These are phyloP conservation scores for Cephalopterus ornatus DNA, from an alignment of 2,113 vertebrate genomes.

Conservation along the genomic window DNA sequence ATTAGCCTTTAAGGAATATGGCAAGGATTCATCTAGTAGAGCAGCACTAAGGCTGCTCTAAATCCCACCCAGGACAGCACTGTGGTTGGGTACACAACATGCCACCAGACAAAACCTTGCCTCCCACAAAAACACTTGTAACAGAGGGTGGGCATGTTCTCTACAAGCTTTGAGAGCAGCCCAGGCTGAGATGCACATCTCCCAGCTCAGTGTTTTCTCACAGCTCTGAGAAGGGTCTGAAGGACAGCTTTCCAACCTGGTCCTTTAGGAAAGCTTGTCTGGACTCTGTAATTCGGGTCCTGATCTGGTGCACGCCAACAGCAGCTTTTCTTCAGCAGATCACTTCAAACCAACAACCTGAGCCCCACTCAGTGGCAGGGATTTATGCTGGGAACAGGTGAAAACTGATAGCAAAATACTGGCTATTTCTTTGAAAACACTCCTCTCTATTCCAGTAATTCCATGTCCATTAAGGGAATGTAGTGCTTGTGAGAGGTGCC, in stretches of 20 bases:
- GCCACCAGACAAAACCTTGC: not conserved
- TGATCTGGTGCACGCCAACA: not conserved
- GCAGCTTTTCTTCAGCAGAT: not conserved
- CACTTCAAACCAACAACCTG: not conserved
- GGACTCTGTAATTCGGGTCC: not conserved
- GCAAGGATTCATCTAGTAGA: constrained; percentile 7
- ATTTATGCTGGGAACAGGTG: not conserved
- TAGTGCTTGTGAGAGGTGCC: not conserved
- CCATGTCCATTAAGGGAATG: not conserved
- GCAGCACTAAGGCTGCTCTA: not conserved
- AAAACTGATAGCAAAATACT: not conserved
- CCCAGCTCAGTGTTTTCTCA: accelerated
- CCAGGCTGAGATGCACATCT: not conserved
- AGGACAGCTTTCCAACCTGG: not conserved
- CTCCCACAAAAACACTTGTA: not conserved
- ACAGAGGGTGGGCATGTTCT: not conserved
- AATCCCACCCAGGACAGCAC: not conserved
- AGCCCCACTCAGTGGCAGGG: not conserved
- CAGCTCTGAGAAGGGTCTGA: not conserved
- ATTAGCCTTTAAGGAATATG: constrained; percentile 55
- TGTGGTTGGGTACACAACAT: not conserved
- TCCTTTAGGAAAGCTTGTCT: not conserved
- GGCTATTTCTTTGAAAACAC: not conserved
- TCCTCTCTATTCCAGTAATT: not conserved
- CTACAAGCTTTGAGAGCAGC: not conserved